A percentile compares a stretch with the other conserved stretches of the same genome.
phyloP scores from a whole-genome alignment of 2,113 vertebrate genomes.

The Oceanites oceanicus region DNA sequence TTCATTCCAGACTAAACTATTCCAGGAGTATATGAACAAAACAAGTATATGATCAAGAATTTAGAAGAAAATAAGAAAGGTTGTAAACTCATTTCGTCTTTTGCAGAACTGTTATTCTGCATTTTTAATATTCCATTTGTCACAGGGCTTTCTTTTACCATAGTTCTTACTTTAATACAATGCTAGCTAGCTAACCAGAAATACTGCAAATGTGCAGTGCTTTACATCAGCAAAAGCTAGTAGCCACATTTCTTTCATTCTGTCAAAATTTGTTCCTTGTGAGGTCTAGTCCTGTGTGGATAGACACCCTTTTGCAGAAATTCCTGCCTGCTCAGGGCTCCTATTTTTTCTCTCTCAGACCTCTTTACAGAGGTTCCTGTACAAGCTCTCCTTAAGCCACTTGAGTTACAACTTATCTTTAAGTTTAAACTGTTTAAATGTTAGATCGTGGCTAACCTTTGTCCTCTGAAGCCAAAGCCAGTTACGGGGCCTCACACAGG shows the following conservation, averaged over 20 bases:
- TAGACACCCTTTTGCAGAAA: neutral
- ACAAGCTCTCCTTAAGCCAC: neutral
- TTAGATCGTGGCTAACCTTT: neutral
- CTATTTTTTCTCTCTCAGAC: neutral
- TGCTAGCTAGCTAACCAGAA: neutral
- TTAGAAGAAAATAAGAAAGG: no score
- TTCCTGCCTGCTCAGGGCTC: neutral
- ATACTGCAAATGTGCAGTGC: neutral
- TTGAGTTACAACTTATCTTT: neutral
- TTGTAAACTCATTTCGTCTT: neutral
- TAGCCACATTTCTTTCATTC: neutral
- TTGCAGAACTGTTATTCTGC: neutral
- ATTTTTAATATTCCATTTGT: neutral
- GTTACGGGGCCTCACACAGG: rapidly evolving
- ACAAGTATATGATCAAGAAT: neutral
- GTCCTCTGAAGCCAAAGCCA: neutral
- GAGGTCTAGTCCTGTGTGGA: neutral
- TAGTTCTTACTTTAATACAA: neutral
- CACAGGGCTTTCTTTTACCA: neutral
- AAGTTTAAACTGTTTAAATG: neutral
- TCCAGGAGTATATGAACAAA: neutral
- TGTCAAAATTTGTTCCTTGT: neutral
- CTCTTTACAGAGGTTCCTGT: neutral
- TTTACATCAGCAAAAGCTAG: neutral
- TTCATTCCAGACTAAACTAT: neutral